phyloP scores from a whole-genome alignment of 23 tunicate genomes.

The Trididemnum clinides region DNA sequence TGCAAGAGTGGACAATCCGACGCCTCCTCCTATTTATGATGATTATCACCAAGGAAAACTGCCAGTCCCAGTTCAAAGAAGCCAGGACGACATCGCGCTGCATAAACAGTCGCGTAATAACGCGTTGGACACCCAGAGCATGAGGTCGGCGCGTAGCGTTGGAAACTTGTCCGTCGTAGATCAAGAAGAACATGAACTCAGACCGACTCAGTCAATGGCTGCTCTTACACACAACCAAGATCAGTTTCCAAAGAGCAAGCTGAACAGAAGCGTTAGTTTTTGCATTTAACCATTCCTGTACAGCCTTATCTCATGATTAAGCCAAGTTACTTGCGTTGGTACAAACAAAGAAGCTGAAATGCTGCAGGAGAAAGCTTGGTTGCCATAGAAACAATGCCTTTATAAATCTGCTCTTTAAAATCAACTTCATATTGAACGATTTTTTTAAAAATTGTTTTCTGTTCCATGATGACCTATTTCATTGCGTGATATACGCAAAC shows the following conservation, averaged over 20 bases:
- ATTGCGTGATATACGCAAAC: too few relatives aligned
- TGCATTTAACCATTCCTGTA: not conserved
- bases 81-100: conserved; percentile 1
- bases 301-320: too few relatives aligned
- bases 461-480: too few relatives aligned
- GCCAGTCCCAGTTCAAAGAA: not conserved
- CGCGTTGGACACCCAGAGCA: not conserved
- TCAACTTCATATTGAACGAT: not conserved
- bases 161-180: not conserved
- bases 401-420: too few relatives aligned
- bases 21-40: conserved; percentile 14
- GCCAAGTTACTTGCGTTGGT: too few relatives aligned
- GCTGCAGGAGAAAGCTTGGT: too few relatives aligned
- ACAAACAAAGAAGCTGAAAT: too few relatives aligned
- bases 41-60: conserved; percentile 8
- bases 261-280: not conserved
- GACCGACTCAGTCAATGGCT: conserved; percentile 20
- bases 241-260: not conserved
- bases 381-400: not conserved
- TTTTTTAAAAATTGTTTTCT: not conserved
- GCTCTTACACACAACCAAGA: not conserved
- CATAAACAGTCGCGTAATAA: not conserved
- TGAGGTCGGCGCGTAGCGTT: not conserved
- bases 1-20: not conserved
- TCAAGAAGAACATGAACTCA: not conserved